Evolutionary conservation across 2,113 vertebrate genomes (phyloP).

Genomic region (Leptobrachium leishanense): DNA sequence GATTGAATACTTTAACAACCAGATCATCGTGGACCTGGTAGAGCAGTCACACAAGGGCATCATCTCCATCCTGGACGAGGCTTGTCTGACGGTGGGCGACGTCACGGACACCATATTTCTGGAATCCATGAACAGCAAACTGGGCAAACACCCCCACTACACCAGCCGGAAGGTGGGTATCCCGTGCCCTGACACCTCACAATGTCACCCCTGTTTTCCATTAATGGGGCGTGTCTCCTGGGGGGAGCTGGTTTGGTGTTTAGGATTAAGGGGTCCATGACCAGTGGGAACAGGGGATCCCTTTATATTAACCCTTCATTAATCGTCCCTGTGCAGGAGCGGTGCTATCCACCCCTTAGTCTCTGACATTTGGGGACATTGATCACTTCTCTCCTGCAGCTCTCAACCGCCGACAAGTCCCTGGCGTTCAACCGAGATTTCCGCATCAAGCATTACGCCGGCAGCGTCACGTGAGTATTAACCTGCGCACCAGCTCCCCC

Average conservation of each 20-base stretch:
- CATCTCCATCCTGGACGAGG: conserved; percentile 87
- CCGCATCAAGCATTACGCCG: conserved; percentile 88
- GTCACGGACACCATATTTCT: conserved; percentile 85
- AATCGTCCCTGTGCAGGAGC: no score
- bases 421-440: conserved; percentile 92
- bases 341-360: no score
- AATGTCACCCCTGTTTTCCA: no score
- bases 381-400: conserved; percentile 59
- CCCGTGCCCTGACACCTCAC: background rate
- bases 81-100: conserved; percentile 78
- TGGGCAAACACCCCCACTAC: conserved; percentile 86
- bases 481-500: no score
- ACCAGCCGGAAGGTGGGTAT: conserved; percentile 78
- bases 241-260: no score
- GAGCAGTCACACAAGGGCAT: conserved; percentile 85
- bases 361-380: no score
- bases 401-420: conserved; percentile 81
- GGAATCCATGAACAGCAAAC: conserved; percentile 81
- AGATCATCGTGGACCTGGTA: conserved; percentile 90
- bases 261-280: no score
- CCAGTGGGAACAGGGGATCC: no score
- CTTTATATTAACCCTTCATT: no score
- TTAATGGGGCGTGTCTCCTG: no score
- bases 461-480: conserved; percentile 83
- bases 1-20: conserved; percentile 92